These are phyloP conservation scores for Caenorhabditis uteleia DNA, from an alignment of 2,888 invertebrate species.

Conservation along the genomic window DNA sequence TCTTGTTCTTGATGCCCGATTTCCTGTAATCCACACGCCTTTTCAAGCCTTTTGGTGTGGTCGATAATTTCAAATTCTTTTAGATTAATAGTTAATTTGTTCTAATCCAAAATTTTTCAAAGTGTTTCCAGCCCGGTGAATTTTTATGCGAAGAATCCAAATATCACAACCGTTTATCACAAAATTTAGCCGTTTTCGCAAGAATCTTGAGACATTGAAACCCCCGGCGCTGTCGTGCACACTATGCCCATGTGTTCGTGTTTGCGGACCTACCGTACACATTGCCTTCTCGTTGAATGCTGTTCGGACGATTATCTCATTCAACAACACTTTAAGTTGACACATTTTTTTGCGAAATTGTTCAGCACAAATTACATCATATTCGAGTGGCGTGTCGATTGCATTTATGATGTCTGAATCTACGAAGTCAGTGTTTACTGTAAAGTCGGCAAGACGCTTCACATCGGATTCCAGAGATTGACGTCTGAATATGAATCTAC, in stretches of 20 bases:
- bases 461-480: conserved; percentile 28
- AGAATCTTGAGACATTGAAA: too few relatives aligned
- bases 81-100: too few relatives aligned
- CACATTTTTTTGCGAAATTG: conserved; percentile 26
- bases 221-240: too few relatives aligned
- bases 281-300: conserved; percentile 39
- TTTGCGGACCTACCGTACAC: conserved; percentile 8
- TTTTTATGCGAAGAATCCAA: too few relatives aligned
- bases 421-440: conserved; percentile 20
- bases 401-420: conserved; percentile 20
- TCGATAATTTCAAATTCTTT: too few relatives aligned
- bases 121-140: too few relatives aligned
- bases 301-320: conserved; percentile 33
- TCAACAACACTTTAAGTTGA: conserved; percentile 28
- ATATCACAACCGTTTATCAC: too few relatives aligned
- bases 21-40: conserved; percentile 20
- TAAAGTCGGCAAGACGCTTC: conserved; percentile 14
- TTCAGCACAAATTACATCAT: conserved; percentile 32
- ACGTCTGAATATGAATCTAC: neutral
- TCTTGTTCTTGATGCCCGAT: conserved; percentile 35
- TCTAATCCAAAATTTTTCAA: too few relatives aligned
- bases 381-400: conserved; percentile 24
- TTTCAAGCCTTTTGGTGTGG: too few relatives aligned
- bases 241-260: too few relatives aligned
- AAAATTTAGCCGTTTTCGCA: too few relatives aligned